Evolutionary conservation across 2,888 invertebrate genomes (phyloP).

Genomic region (Strigamia crassipes): DNA sequence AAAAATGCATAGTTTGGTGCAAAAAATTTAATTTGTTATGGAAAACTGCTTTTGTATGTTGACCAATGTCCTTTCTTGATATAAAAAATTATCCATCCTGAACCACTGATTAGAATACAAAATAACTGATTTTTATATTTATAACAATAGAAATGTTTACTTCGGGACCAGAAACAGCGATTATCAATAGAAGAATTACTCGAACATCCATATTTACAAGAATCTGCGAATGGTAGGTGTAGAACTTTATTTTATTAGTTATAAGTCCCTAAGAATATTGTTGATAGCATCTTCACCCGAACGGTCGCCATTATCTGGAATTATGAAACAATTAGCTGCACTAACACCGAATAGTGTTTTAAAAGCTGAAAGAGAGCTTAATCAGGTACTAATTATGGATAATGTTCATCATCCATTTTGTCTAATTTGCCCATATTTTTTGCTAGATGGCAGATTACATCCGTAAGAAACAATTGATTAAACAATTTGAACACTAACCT

Average conservation of each 20-base stretch:
- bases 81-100: too few relatives aligned
- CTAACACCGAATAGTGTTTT: neutral
- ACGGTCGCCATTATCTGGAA: neutral
- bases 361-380: neutral
- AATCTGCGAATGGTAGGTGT: neutral
- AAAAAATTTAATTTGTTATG: too few relatives aligned
- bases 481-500: neutral
- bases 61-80: too few relatives aligned
- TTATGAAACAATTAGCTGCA: conserved; percentile 1
- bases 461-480: neutral
- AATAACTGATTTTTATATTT: neutral
- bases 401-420: neutral
- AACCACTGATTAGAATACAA: too few relatives aligned
- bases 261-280: too few relatives aligned
- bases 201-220: conserved; percentile 25
- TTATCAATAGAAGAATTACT: conserved; percentile 36
- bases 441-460: neutral
- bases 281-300: neutral
- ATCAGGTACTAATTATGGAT: neutral
- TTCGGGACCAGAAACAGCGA: conserved; percentile 18
- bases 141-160: neutral
- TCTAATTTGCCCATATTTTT: neutral
- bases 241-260: neutral
- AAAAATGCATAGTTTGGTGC: too few relatives aligned
- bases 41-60: too few relatives aligned